Evolutionary conservation across 2,888 invertebrate genomes (phyloP).

Genomic region (Norana najaformis): DNA sequence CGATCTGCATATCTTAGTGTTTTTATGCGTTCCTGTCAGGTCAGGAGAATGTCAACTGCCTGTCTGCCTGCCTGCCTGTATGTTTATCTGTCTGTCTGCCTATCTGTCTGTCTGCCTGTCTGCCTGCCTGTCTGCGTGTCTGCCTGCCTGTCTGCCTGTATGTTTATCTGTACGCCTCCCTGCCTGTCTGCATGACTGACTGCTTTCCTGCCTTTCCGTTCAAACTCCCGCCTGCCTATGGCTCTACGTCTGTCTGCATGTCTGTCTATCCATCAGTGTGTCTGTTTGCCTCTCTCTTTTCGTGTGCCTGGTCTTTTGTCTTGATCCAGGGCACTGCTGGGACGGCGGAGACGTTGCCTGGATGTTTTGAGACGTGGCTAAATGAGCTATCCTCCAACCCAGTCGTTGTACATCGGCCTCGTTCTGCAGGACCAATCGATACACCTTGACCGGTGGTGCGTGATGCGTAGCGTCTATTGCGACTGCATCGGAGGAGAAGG

Average conservation of each 20-base stretch:
- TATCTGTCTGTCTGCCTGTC: background rate
- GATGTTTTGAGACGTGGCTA: background rate
- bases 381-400: background rate
- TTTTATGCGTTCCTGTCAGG: background rate
- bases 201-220: background rate
- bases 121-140: background rate
- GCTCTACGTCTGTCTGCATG: background rate
- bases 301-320: background rate
- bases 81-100: background rate
- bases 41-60: background rate
- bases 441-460: background rate
- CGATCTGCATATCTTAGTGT: background rate
- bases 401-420: background rate
- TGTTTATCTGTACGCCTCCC: background rate
- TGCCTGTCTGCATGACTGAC: background rate
- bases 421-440: background rate
- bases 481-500: background rate
- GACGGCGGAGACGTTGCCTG: background rate
- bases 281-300: constrained; percentile 26
- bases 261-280: background rate
- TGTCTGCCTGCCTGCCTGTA: background rate
- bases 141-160: background rate
- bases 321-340: constrained; percentile 1
- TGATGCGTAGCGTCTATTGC: background rate
- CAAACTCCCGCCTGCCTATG: no score